A percentile compares a stretch with the other conserved stretches of the same genome.
phyloP scores from a whole-genome alignment of 2,888 invertebrate genomes.

The Artemia sinica region DNA sequence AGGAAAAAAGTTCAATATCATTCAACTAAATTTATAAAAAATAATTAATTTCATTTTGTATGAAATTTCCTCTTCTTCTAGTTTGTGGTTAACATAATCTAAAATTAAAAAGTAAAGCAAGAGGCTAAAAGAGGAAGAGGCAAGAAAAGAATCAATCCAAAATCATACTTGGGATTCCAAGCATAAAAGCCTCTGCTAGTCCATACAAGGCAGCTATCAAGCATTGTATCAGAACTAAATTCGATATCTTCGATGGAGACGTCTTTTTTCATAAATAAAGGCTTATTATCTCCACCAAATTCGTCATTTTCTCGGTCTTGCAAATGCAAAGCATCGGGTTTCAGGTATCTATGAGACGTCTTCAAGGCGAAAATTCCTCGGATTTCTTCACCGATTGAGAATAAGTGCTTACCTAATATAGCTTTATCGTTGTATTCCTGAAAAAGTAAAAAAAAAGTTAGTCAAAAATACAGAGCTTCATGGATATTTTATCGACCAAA shows the following conservation, averaged over 20 bases:
- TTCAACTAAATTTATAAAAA: not conserved
- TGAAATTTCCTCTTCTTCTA: not conserved
- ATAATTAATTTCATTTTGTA: not conserved
- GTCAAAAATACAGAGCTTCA: not conserved
- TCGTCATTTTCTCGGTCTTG: too few relatives aligned
- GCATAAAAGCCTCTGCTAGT: not conserved
- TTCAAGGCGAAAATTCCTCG: not conserved
- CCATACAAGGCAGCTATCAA: constrained; percentile 10
- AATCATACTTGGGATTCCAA: not conserved
- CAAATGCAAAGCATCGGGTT: too few relatives aligned
- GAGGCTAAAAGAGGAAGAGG: not conserved
- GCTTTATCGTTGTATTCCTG: not conserved
- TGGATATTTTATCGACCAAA: too few relatives aligned
- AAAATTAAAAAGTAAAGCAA: too few relatives aligned
- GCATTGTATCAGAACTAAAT: not conserved
- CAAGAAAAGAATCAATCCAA: not conserved
- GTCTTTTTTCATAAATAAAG: not conserved
- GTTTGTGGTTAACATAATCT: too few relatives aligned
- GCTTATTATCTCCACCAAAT: not conserved
- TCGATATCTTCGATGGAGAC: not conserved
- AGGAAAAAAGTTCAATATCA: not conserved
- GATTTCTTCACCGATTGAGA: not conserved
- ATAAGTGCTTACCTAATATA: not conserved
- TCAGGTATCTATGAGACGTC: not conserved
- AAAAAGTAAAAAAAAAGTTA: not conserved